Conservation (phyloP, 2,888 invertebrate species). For the Agrotis puta region DNA sequence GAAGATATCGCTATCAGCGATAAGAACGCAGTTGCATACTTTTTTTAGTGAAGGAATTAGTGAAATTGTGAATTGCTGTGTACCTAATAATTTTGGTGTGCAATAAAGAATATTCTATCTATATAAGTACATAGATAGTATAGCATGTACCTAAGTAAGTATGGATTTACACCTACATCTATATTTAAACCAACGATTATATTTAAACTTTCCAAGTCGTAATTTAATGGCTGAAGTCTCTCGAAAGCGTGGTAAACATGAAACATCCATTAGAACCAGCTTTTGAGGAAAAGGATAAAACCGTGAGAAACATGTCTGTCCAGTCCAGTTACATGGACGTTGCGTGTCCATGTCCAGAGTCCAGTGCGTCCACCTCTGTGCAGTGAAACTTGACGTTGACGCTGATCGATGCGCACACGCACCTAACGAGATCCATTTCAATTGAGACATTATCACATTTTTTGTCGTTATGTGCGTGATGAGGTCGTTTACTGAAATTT, state of each 20-base stretch:
- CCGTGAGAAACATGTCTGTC: slow-evolving; percentile 27
- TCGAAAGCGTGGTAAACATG: slow-evolving; percentile 12
- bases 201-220: background rate
- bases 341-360: slow-evolving; percentile 37
- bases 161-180: no score
- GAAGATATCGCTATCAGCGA: no score
- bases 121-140: no score
- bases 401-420: slow-evolving; percentile 53
- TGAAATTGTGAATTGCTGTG: no score
- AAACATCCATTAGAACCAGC: slow-evolving; percentile 1
- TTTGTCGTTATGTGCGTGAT: slow-evolving; percentile 35
- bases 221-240: background rate
- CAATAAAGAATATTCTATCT: no score
- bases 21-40: no score
- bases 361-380: slow-evolving; percentile 58
- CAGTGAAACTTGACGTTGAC: slow-evolving; percentile 61
- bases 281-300: slow-evolving; percentile 44
- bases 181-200: no score
- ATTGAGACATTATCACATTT: slow-evolving; percentile 54
- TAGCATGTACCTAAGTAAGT: no score
- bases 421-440: slow-evolving; percentile 47
- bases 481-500: slow-evolving; percentile 3
- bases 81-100: no score
- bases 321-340: slow-evolving; percentile 11
- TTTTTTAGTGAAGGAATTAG: no score